Conservation (phyloP, 1,140 invertebrate genomes). For the Drosophila tsacasi region DNA sequence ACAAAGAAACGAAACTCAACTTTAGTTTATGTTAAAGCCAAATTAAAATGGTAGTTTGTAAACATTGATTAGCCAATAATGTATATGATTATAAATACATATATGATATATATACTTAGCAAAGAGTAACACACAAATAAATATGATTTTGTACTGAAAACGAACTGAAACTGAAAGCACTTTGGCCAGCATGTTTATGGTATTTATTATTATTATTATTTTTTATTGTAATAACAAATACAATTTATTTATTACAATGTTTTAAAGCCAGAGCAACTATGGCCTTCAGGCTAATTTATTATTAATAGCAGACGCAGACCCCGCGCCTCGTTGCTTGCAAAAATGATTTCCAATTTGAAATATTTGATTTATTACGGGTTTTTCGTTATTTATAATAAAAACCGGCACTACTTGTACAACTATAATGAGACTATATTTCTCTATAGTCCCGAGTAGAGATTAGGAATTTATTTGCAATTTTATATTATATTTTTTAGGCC, state of each 20-base stretch:
- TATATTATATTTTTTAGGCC: background rate
- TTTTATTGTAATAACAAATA: no score
- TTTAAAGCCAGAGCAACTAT: no score
- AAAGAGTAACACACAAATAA: constrained; percentile 64
- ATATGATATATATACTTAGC: constrained; percentile 26
- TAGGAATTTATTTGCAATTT: background rate
- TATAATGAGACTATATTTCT: background rate
- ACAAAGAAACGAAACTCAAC: constrained; percentile 39
- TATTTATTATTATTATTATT: no score
- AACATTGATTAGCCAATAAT: constrained; percentile 48
- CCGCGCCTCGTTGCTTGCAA: background rate
- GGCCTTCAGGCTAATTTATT: no score
- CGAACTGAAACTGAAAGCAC: constrained; percentile 1
- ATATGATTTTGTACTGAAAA: constrained; percentile 77
- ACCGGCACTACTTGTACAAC: background rate
- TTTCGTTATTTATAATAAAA: background rate
- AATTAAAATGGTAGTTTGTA: constrained; percentile 65
- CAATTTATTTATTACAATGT: no score
- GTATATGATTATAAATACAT: constrained; percentile 42
- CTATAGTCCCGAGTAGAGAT: background rate
- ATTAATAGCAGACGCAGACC: background rate
- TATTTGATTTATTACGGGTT: background rate
- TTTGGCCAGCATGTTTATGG: constrained; percentile 33
- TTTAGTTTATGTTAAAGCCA: constrained; percentile 71
- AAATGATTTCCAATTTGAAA: background rate